Evolutionary conservation across 1,140 invertebrate genomes (phyloP).

Genomic region (Phortica variegata): DNA sequence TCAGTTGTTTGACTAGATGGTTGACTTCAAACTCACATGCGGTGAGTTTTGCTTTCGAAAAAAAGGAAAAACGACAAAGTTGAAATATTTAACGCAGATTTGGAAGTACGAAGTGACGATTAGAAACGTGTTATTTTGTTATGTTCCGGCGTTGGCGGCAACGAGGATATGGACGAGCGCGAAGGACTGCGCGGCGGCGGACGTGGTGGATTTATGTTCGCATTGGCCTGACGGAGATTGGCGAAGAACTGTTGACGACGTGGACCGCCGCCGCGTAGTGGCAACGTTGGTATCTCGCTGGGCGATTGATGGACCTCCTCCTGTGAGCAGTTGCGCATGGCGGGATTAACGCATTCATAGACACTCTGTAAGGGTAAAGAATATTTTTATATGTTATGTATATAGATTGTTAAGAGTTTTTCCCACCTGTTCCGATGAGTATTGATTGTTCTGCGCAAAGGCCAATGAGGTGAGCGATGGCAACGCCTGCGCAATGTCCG

Average conservation of each 20-base stretch:
- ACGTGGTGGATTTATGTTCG: conserved; percentile 47
- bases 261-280: conserved; percentile 44
- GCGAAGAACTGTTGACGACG: conserved; percentile 50
- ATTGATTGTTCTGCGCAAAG: conserved; percentile 56
- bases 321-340: conserved; percentile 49
- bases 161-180: conserved; percentile 39
- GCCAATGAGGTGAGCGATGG: conserved; percentile 57
- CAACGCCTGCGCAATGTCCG: conserved; percentile 59
- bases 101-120: background rate
- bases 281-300: conserved; percentile 56
- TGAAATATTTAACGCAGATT: too few species aligned
- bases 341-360: conserved; percentile 56
- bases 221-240: conserved; percentile 54
- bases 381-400: background rate
- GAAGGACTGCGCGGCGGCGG: conserved; percentile 43
- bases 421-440: conserved; percentile 51
- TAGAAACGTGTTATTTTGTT: conserved; percentile 54
- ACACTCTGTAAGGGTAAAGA: conserved; percentile 41
- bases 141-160: conserved; percentile 42
- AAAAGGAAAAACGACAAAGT: too few species aligned
- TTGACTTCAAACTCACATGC: too few species aligned
- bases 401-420: background rate
- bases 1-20: too few species aligned
- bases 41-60: too few species aligned
- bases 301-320: conserved; percentile 49